Conservation (phyloP, 2,888 invertebrate species). For the Seira sanloemensis region DNA sequence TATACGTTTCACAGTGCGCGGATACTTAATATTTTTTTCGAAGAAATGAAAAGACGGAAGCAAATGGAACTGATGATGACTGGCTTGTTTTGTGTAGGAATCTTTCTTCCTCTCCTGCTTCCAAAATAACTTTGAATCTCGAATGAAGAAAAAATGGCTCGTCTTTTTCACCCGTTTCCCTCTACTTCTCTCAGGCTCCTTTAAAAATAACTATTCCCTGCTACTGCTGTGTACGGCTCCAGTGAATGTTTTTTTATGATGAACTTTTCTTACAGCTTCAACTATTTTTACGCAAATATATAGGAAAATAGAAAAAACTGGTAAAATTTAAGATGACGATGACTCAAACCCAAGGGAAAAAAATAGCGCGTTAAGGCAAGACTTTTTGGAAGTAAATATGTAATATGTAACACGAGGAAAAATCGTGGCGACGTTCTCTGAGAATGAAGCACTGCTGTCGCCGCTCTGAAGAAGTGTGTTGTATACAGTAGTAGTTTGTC, state of each 20-base stretch:
- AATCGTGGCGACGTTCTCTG: background rate
- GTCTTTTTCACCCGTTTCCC: constrained; percentile 30
- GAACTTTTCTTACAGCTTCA: constrained; percentile 9
- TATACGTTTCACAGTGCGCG: background rate
- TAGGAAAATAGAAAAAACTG: background rate
- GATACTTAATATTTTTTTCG: background rate
- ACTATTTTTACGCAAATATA: constrained; percentile 25
- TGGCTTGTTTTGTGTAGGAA: constrained; percentile 31
- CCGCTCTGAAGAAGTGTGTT: background rate
- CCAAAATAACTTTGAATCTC: constrained; percentile 58
- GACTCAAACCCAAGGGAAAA: no score
- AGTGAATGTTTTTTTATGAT: background rate
- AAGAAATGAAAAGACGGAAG: constrained; percentile 27
- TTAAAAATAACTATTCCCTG: constrained; percentile 17
- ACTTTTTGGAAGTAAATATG: background rate
- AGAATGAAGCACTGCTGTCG: background rate
- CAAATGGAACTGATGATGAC: constrained; percentile 50
- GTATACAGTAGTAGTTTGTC: constrained; percentile 34
- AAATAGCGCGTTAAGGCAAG: background rate
- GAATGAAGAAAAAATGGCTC: constrained; percentile 44
- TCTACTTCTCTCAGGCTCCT: background rate
- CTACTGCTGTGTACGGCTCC: background rate
- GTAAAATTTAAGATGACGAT: no score
- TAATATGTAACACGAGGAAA: background rate
- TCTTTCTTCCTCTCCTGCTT: constrained; percentile 20